Evolutionary conservation across 2,113 vertebrate species (phyloP).

Genomic region (Triplophysa dalaica): DNA sequence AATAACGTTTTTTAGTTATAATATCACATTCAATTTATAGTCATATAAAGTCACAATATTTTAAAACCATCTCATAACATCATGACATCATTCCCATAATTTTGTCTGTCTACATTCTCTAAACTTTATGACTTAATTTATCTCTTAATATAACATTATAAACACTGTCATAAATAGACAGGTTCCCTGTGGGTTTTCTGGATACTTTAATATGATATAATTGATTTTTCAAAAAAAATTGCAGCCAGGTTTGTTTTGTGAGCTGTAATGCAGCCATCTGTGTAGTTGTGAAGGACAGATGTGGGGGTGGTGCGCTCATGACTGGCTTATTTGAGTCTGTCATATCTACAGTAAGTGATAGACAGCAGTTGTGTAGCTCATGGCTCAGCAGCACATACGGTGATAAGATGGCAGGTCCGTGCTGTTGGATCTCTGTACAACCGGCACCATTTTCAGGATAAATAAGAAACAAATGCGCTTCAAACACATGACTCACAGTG

Average conservation of each 20-base stretch:
- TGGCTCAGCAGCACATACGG: not conserved
- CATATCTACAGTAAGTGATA: constrained; percentile 1
- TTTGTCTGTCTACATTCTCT: too few species aligned
- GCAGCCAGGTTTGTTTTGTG: not conserved
- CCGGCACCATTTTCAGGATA: not conserved
- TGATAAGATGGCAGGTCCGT: not conserved
- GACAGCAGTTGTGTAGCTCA: constrained; percentile 4
- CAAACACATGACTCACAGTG: too few species aligned
- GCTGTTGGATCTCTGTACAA: not conserved
- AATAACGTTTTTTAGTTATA: too few species aligned
- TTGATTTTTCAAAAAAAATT: not conserved
- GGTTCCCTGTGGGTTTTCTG: not conserved
- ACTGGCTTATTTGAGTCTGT: constrained; percentile 28
- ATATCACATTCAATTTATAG: too few species aligned
- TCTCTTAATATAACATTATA: too few species aligned
- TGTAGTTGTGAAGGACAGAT: constrained; percentile 27
- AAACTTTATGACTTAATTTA: too few species aligned
- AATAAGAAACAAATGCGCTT: not conserved
- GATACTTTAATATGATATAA: not conserved
- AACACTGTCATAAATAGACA: not conserved
- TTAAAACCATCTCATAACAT: too few species aligned
- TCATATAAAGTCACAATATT: too few species aligned
- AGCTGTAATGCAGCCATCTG: constrained; percentile 36
- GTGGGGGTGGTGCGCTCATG: constrained; percentile 20
- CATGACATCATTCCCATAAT: too few species aligned